phyloP scores from a whole-genome alignment of 1,140 invertebrate genomes.

The Heliconius congener region DNA sequence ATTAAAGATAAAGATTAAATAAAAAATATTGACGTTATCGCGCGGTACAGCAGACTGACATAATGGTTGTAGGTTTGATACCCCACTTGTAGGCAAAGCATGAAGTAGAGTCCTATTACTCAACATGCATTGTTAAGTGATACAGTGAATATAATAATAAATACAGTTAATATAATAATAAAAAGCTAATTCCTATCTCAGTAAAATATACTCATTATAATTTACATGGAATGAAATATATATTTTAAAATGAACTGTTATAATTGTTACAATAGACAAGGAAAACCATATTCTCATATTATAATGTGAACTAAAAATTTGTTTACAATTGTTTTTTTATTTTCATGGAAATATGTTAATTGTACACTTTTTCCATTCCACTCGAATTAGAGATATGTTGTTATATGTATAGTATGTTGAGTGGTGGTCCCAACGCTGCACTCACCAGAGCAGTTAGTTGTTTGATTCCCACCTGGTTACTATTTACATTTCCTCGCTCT shows the following conservation, averaged over 20 bases:
- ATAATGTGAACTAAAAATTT: background rate
- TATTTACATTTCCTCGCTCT: no score
- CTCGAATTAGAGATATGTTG: no score
- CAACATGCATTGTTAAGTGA: no score
- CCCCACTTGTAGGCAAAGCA: no score
- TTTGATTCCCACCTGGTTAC: no score
- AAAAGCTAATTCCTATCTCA: background rate
- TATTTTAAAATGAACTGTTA: background rate
- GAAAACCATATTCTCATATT: background rate
- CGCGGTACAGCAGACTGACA: background rate
- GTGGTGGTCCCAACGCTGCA: no score
- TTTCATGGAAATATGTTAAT: background rate
- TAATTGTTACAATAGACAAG: background rate
- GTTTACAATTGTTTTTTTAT: background rate
- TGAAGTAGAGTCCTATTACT: no score
- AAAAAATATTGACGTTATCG: background rate
- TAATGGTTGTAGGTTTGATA: no score
- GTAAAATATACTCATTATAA: background rate
- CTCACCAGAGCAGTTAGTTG: no score
- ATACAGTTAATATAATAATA: background rate
- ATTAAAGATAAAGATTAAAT: background rate
- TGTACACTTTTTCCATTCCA: no score
- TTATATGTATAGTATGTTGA: no score
- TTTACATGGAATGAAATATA: background rate
- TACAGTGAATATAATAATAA: background rate